Percentiles rank a stretch among this genome's conserved stretches.
phyloP scores from a whole-genome alignment of 2,113 vertebrate species.

The Rhagologus leucostigma region DNA sequence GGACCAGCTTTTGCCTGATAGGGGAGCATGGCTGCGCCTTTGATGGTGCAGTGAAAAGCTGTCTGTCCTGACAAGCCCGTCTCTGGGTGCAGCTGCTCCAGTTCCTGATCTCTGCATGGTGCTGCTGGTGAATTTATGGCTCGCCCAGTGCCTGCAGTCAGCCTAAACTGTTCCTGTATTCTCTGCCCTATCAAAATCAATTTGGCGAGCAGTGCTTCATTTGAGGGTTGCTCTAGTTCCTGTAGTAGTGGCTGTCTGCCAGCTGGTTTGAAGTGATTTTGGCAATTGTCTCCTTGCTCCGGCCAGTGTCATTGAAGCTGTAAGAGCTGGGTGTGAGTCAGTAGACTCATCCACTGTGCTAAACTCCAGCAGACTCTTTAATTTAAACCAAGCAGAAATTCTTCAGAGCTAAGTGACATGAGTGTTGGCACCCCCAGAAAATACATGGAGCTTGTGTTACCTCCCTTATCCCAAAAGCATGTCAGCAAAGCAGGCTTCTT shows the following conservation, averaged over 20 bases:
- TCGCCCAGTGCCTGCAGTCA: background rate
- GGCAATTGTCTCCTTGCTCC: background rate
- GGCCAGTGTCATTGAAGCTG: background rate
- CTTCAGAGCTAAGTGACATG: background rate
- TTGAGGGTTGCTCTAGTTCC: background rate
- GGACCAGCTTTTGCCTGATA: background rate
- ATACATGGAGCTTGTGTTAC: background rate
- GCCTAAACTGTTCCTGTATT: background rate
- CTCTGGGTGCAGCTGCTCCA: background rate
- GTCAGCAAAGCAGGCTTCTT: background rate
- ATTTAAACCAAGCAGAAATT: background rate
- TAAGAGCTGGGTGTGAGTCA: background rate
- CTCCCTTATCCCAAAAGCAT: background rate
- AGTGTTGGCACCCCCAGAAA: background rate
- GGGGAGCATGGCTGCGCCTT: background rate
- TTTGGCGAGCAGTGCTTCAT: background rate
- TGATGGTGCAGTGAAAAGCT: background rate
- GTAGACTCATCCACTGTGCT: background rate
- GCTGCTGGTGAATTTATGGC: background rate
- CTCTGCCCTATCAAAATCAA: background rate
- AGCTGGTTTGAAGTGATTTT: background rate
- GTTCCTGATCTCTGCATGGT: background rate
- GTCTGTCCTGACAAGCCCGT: fast-evolving
- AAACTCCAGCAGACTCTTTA: background rate
- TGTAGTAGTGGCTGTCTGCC: background rate